phyloP scores from a whole-genome alignment of 2,888 invertebrate species.

The Drosophila austrosaltans region DNA sequence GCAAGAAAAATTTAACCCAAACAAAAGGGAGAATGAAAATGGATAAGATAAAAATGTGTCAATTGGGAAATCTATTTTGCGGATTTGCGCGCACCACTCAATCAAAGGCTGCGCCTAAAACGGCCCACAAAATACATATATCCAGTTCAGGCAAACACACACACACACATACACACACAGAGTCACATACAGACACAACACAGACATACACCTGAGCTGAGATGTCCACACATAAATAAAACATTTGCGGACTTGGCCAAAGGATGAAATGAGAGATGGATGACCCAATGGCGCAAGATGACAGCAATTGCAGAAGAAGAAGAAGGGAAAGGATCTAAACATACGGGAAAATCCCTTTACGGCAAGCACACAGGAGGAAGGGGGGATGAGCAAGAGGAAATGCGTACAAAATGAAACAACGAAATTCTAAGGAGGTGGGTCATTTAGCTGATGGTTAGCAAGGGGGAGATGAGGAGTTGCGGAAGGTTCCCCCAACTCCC shows the following conservation, averaged over 20 bases:
- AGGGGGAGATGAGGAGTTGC: not conserved
- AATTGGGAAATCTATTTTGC: conserved; percentile 79
- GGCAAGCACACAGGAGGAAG: conserved; percentile 33
- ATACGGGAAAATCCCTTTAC: conserved; percentile 79
- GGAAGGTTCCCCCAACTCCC: not conserved
- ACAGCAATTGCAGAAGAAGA: conserved; percentile 54
- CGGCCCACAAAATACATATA: conserved; percentile 47
- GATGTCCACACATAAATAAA: conserved; percentile 77
- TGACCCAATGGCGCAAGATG: conserved; percentile 80
- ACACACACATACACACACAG: conserved; percentile 10
- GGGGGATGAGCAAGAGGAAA: conserved; percentile 58
- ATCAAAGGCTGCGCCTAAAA: conserved; percentile 72
- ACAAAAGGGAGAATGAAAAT: conserved; percentile 12
- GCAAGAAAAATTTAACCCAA: conserved; percentile 14
- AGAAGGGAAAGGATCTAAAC: conserved; percentile 21
- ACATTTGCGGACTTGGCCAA: conserved; percentile 74
- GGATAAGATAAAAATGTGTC: conserved; percentile 71
- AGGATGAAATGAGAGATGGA: conserved; percentile 77
- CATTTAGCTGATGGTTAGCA: not conserved
- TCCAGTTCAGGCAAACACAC: conserved; percentile 47
- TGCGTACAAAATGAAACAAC: conserved; percentile 78
- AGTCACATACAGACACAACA: conserved; percentile 6
- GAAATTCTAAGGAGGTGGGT: conserved; percentile 26
- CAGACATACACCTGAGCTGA: conserved; percentile 57
- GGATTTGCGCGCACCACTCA: conserved; percentile 76